A percentile compares a stretch with the other conserved stretches of the same genome.
Evolutionary conservation across 2,888 invertebrate species (phyloP).

Genomic region (Amblyjoppa proteus): DNA sequence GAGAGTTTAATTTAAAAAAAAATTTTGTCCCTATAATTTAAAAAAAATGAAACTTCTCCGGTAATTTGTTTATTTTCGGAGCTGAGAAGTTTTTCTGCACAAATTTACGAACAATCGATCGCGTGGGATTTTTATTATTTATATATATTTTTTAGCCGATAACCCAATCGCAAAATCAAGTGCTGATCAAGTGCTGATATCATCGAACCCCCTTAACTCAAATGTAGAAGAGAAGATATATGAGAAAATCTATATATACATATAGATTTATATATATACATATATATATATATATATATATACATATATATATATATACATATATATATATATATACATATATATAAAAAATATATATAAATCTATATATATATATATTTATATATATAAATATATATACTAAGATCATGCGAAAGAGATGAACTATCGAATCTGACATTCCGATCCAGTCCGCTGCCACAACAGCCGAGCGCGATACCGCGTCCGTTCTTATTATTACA

Average conservation of each 20-base stretch:
- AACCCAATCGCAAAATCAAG: too few species aligned
- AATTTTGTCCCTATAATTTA: too few species aligned
- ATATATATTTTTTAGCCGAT: too few species aligned
- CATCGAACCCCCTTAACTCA: not conserved
- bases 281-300: not conserved
- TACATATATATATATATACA: slow-evolving; percentile 13
- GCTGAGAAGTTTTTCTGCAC: too few species aligned
- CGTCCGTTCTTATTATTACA: slow-evolving; percentile 83
- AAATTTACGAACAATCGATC: too few species aligned
- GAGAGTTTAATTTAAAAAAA: too few species aligned
- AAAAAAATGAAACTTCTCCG: too few species aligned
- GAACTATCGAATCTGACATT: slow-evolving; percentile 69
- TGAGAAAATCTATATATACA: not conserved
- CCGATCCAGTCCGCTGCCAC: slow-evolving; percentile 68
- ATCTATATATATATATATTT: slow-evolving; percentile 11
- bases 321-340: not conserved
- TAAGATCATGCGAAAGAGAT: slow-evolving; percentile 60
- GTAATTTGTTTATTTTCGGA: too few species aligned
- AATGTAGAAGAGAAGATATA: not conserved
- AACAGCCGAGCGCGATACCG: slow-evolving; percentile 72
- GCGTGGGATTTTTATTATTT: too few species aligned
- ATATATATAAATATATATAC: not conserved
- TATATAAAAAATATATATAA: too few species aligned
- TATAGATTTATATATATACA: slow-evolving; percentile 6
- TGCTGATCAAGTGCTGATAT: not conserved